A percentile compares a stretch with the other conserved stretches of the same genome.
Evolutionary conservation across 2,888 invertebrate genomes (phyloP).

Genomic region (Cheilosia pagana): DNA sequence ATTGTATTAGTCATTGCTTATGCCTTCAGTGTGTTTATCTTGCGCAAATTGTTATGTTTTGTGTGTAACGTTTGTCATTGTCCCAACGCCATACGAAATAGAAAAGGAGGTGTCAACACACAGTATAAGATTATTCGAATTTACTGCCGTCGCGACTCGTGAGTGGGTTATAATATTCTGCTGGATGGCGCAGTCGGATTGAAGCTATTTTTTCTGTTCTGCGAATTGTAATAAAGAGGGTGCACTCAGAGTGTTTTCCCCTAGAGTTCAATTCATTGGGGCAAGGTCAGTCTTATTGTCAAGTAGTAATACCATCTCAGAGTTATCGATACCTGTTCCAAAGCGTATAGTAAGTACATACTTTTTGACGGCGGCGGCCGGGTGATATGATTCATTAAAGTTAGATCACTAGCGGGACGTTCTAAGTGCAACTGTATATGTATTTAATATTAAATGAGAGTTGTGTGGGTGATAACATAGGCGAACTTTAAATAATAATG

Average conservation of each 20-base stretch:
- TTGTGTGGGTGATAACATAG: not conserved
- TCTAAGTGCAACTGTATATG: constrained; percentile 3
- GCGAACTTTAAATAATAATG: no score
- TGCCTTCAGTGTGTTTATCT: constrained; percentile 45
- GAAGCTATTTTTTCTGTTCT: not conserved
- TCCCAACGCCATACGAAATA: constrained; percentile 7
- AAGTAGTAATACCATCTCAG: not conserved
- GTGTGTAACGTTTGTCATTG: constrained; percentile 44
- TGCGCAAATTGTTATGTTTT: constrained; percentile 39
- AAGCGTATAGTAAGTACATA: not conserved
- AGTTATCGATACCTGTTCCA: not conserved
- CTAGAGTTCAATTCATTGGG: constrained; percentile 4
- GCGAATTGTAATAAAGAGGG: not conserved
- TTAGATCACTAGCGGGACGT: constrained; percentile 28
- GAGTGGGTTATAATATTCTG: not conserved
- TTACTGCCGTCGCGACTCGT: constrained; percentile 9
- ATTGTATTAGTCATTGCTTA: constrained; percentile 53
- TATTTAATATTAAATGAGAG: not conserved
- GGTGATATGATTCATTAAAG: constrained; percentile 32
- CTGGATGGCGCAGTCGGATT: not conserved
- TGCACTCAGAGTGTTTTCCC: not conserved
- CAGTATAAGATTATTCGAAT: not conserved
- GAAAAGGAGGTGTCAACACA: not conserved
- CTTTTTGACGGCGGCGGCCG: not conserved
- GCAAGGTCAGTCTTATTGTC: constrained; percentile 33